Conservation (phyloP, 2,113 vertebrate genomes). For the Cheilinus undulatus region DNA sequence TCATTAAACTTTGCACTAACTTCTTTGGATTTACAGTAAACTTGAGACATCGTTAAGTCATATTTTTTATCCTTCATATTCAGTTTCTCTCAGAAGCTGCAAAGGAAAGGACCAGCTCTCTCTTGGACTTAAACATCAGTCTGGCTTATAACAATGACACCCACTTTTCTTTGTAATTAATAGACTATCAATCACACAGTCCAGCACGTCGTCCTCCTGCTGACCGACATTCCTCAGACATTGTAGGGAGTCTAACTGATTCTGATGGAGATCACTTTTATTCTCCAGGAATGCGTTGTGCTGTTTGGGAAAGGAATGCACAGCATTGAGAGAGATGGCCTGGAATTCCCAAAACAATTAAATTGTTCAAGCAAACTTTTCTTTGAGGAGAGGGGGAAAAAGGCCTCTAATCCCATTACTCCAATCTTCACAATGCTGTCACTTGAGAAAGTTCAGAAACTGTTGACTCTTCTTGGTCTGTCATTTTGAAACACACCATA, state of each 20-base stretch:
- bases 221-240: slow-evolving; percentile 72
- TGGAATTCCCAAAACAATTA: slow-evolving; percentile 77
- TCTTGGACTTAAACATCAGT: slow-evolving; percentile 23
- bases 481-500: slow-evolving; percentile 39
- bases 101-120: neutral
- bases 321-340: slow-evolving; percentile 63
- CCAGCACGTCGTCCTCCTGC: slow-evolving; percentile 56
- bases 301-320: slow-evolving; percentile 68
- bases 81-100: neutral
- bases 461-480: slow-evolving; percentile 43
- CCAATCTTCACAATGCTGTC: slow-evolving; percentile 63
- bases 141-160: slow-evolving; percentile 57
- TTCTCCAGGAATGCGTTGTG: slow-evolving; percentile 76
- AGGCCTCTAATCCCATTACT: slow-evolving; percentile 65
- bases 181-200: slow-evolving; percentile 73
- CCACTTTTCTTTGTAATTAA: slow-evolving; percentile 65
- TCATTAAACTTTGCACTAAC: neutral
- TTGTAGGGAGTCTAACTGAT: slow-evolving; percentile 68
- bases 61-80: neutral
- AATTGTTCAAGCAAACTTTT: slow-evolving; percentile 74
- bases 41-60: neutral
- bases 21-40: neutral
- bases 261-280: slow-evolving; percentile 78
- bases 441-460: slow-evolving; percentile 52
- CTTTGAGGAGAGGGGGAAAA: slow-evolving; percentile 58